Conservation (phyloP, 1,140 invertebrate genomes). For the Drosophila sturtevanti region DNA sequence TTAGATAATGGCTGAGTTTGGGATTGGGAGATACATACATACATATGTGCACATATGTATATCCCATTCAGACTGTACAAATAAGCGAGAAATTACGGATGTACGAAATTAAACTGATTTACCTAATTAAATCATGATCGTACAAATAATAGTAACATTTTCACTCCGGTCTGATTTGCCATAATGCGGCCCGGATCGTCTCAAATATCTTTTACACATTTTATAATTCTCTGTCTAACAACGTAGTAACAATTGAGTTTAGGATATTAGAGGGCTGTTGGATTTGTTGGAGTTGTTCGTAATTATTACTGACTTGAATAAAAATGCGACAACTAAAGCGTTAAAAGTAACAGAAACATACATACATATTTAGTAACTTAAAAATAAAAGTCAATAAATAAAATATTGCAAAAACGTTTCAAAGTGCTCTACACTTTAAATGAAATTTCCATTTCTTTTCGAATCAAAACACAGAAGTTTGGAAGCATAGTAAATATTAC, state of each 20-base stretch:
- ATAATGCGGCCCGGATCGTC: not conserved
- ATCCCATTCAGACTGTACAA: not conserved
- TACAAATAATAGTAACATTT: constrained; percentile 24
- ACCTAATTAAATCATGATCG: constrained; percentile 15
- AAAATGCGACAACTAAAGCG: constrained; percentile 13
- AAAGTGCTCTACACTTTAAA: constrained; percentile 24
- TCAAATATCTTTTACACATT: not conserved
- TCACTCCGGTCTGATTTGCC: not conserved
- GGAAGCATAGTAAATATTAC: constrained; percentile 55
- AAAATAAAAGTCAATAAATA: constrained; percentile 38
- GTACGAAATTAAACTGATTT: constrained; percentile 1
- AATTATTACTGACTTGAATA: constrained; percentile 16
- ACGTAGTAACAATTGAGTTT: constrained; percentile 1
- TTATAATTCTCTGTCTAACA: not conserved
- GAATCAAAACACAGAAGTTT: constrained; percentile 57
- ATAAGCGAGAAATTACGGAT: not conserved
- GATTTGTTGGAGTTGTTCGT: not conserved
- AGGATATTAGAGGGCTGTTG: not conserved
- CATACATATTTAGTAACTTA: constrained; percentile 13
- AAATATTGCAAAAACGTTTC: constrained; percentile 59
- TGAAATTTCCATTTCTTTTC: constrained; percentile 16
- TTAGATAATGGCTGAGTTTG: not conserved
- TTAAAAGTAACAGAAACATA: constrained; percentile 12
- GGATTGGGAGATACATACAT: not conserved
- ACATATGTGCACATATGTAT: not conserved